These are phyloP conservation scores for Lerema accius DNA, from an alignment of 1,140 invertebrate species.

Conservation along the genomic window DNA sequence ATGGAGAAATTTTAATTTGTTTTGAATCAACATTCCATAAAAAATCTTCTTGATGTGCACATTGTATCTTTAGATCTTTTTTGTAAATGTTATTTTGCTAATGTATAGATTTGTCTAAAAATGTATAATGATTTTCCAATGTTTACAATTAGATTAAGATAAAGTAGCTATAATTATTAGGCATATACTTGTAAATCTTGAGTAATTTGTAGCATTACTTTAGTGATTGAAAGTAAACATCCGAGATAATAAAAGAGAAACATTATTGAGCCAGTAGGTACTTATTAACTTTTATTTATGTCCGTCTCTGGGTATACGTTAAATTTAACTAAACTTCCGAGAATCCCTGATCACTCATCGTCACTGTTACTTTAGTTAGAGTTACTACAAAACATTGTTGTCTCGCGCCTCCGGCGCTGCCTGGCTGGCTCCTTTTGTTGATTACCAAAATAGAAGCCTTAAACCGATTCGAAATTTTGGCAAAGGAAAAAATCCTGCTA, in stretches of 20 bases:
- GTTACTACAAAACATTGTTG: constrained; percentile 38
- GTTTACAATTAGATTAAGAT: too few species aligned
- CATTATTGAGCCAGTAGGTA: constrained; percentile 55
- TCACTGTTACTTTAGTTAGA: constrained; percentile 36
- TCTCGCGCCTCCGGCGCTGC: constrained; percentile 43
- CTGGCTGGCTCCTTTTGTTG: constrained; percentile 35
- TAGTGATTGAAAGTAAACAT: not conserved
- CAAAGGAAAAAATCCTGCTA: constrained; percentile 66
- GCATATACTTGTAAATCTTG: too few species aligned
- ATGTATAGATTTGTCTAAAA: too few species aligned
- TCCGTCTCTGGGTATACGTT: constrained; percentile 39
- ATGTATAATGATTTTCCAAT: too few species aligned
- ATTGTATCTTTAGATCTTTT: too few species aligned
- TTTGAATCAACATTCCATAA: constrained; percentile 1
- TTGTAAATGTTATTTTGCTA: too few species aligned
- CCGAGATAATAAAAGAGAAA: constrained; percentile 6
- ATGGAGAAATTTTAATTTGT: not conserved
- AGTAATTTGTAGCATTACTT: too few species aligned
- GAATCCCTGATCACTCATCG: constrained; percentile 52
- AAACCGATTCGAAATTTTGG: constrained; percentile 55
- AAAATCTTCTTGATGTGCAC: too few species aligned
- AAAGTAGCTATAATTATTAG: too few species aligned
- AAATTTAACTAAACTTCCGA: constrained; percentile 52
- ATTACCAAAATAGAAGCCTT: constrained; percentile 63
- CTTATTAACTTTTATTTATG: constrained; percentile 30